Evolutionary conservation across 30 jellyfish, hydroid and myxozoan genomes (phyloP).

Genomic region (Hydra vulgaris): DNA sequence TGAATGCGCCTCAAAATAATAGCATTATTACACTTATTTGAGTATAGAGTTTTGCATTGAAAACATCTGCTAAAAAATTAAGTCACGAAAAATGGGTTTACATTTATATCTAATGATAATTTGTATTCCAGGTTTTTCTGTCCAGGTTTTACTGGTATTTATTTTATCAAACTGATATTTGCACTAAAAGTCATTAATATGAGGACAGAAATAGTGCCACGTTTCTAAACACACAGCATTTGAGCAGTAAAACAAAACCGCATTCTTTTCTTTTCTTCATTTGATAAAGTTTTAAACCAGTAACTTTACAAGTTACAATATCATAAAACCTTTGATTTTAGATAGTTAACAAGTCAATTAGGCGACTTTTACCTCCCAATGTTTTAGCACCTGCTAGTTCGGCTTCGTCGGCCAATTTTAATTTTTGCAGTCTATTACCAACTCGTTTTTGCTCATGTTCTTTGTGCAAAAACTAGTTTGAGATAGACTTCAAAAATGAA

Average conservation of each 20-base stretch:
- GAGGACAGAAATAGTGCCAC: constrained; percentile 17
- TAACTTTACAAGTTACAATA: not conserved
- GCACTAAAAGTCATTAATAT: constrained; percentile 6
- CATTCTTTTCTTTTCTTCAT: constrained; percentile 15
- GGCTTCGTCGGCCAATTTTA: constrained; percentile 5
- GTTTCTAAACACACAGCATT: not conserved
- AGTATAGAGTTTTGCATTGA: constrained; percentile 16
- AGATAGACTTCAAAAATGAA: no score
- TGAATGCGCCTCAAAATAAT: constrained; percentile 16
- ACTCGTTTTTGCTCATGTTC: not conserved
- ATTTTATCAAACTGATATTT: not conserved
- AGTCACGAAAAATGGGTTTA: constrained; percentile 12
- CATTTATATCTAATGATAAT: not conserved
- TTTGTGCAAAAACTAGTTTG: not conserved
- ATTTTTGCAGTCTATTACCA: not conserved
- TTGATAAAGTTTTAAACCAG: constrained; percentile 10
- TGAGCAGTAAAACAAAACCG: no score
- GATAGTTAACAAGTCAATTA: not conserved
- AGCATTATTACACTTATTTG: constrained; percentile 17
- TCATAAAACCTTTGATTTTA: constrained; percentile 9
- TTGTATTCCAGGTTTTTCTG: constrained; percentile 9
- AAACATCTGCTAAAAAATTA: constrained; percentile 10
- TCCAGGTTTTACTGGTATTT: not conserved
- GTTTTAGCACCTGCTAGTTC: constrained; percentile 7
- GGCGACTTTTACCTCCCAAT: constrained; percentile 24